Evolutionary conservation across 2,113 vertebrate species (phyloP).

Genomic region (Noctilio leporinus): DNA sequence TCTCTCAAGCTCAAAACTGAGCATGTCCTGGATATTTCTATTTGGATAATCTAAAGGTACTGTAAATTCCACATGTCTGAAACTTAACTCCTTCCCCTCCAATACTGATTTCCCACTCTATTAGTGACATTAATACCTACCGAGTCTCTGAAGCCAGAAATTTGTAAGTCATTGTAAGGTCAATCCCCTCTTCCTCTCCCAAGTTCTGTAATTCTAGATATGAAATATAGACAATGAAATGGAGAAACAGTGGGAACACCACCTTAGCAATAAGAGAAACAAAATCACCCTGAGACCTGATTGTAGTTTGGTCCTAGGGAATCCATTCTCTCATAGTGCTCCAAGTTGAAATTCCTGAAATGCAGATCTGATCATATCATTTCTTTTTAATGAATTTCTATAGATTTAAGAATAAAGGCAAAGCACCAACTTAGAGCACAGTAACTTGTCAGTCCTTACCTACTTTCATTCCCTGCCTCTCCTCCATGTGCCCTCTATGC

Average conservation of each 20-base stretch:
- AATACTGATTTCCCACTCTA: background rate
- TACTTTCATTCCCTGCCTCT: background rate
- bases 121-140: background rate
- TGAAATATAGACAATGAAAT: slow-evolving; percentile 15
- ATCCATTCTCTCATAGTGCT: background rate
- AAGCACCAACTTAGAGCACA: background rate
- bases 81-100: background rate
- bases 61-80: background rate
- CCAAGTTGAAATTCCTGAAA: slow-evolving; percentile 12
- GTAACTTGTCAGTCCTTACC: background rate
- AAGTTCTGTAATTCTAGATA: background rate
- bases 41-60: background rate
- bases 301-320: background rate
- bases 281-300: background rate
- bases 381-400: background rate
- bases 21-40: background rate
- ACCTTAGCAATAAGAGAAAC: background rate
- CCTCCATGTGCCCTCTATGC: background rate
- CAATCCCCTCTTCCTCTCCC: background rate
- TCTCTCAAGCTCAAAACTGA: background rate
- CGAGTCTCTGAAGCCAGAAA: background rate
- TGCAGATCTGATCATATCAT: background rate
- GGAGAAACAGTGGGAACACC: background rate
- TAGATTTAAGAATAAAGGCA: background rate
- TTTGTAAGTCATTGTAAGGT: background rate